Evolutionary conservation across 2,797 vertebrate species (phyloP).

Genomic region (Chloroceryle amazona): DNA sequence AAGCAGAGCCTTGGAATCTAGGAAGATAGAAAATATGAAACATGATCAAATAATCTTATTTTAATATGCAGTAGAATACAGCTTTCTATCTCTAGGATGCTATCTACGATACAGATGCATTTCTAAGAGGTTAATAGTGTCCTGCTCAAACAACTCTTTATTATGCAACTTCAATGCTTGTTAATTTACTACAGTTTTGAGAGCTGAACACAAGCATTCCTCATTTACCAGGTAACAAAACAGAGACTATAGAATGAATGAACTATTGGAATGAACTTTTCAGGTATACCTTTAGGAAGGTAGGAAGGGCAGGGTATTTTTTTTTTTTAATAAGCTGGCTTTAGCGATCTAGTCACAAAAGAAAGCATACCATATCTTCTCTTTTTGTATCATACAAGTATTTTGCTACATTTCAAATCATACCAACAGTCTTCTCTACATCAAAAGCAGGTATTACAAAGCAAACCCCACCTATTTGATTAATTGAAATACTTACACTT

Average conservation of each 20-base stretch:
- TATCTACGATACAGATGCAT: neutral
- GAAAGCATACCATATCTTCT: neutral
- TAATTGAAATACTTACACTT: constrained; percentile 88
- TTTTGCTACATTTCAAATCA: neutral
- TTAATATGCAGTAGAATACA: neutral
- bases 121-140: neutral
- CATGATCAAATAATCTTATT: neutral
- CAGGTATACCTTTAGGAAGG: neutral
- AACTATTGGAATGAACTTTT: neutral
- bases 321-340: neutral
- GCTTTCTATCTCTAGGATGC: neutral
- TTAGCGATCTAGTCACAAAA: neutral
- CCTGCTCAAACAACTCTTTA: neutral
- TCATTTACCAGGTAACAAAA: neutral
- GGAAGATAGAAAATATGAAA: neutral
- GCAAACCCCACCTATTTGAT: neutral
- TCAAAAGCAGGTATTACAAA: neutral
- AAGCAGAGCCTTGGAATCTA: neutral
- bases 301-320: neutral
- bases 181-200: neutral
- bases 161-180: neutral
- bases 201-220: accelerated
- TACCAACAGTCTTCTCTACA: neutral
- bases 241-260: neutral
- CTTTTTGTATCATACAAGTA: neutral